Base-by-base conservation (phyloP, 2,797 vertebrate genomes). In the Channa striata region DNA sequence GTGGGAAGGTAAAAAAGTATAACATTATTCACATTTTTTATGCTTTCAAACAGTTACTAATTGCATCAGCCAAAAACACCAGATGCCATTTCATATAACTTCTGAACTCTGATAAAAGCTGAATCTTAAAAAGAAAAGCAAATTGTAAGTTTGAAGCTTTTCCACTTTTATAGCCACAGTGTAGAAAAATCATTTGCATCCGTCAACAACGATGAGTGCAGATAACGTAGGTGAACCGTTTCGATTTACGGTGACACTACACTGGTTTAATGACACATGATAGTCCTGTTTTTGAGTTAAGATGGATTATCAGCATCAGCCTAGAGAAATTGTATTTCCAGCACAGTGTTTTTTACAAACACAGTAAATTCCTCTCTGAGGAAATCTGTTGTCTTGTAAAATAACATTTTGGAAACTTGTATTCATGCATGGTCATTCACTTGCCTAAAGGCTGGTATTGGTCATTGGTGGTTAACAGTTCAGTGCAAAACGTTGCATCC, bases 1-100 rank as follows among this genome's bases (percentile, higher is more conserved):
- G 96, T 72, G 98, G 98, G 91, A 99, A 99, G 97, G 98, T 98
- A 91, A 92, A n/a, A n/a, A n/a, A n/a, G n/a, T n/a, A n/a, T n/a
- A n/a, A n/a, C n/a, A n/a, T n/a, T n/a, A n/a, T 72, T n/a, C 4
- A 30, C 25, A 30, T 30, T 30, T 30, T 30, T 3, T 30, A 30
- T 30, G 25, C 25, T 30, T 19, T 6, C 13, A 23, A 10, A n/a
- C 6, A 33, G 36, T 6, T 13, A 9, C 8, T 33, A 33, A 1
- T 12, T 8, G 5, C 39, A 20, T 40, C 16, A 43, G 1, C 1
- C 17, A 39, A 47, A 42, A 40, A 5, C 8, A 48, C 17, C n/a
- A 42, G 11, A 36, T 44, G 1, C 17, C 39, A 12, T 69, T 52
- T 17, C 4, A 10, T 61, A 7, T 34, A 13, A 1, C 42, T 12